These are phyloP conservation scores for Sarotherodon lohbergeri DNA, from an alignment of 2,113 vertebrate genomes.

Conservation along the genomic window DNA sequence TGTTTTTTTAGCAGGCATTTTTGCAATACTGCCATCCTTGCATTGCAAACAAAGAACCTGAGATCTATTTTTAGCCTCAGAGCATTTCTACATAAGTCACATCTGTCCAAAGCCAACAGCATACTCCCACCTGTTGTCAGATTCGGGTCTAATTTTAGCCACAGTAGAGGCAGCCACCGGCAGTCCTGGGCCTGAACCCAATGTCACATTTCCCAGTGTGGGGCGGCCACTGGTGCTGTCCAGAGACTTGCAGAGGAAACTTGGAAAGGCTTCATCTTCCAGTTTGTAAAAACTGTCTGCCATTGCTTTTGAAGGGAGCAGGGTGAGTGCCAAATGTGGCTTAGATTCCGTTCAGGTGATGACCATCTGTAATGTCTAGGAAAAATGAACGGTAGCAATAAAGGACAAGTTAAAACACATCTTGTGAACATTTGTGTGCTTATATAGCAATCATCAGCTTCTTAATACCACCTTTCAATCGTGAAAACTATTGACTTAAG, in stretches of 20 bases:
- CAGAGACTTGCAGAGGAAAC: constrained; percentile 78
- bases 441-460: background rate
- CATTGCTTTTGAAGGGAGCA: constrained; percentile 28
- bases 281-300: constrained; percentile 83
- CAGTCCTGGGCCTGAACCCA: constrained; percentile 83
- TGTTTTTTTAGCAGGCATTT: background rate
- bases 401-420: background rate
- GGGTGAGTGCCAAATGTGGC: background rate
- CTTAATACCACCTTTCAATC: background rate
- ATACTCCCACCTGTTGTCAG: constrained; percentile 78
- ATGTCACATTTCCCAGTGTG: constrained; percentile 79
- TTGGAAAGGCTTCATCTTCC: constrained; percentile 87
- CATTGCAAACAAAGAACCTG: background rate
- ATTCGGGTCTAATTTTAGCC: constrained; percentile 73
- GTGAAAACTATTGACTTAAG: background rate
- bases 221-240: constrained; percentile 64
- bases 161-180: constrained; percentile 93
- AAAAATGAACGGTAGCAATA: background rate
- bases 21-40: background rate
- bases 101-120: constrained; percentile 15
- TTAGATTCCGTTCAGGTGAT: constrained; percentile 10
- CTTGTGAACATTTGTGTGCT: background rate
- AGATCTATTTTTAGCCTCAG: background rate
- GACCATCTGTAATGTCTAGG: constrained; percentile 13
- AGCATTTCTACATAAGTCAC: background rate